Percentiles rank a stretch among this genome's conserved stretches.
Evolutionary conservation across 1,140 invertebrate species (phyloP).

Genomic region (Diploscapter pachys): DNA sequence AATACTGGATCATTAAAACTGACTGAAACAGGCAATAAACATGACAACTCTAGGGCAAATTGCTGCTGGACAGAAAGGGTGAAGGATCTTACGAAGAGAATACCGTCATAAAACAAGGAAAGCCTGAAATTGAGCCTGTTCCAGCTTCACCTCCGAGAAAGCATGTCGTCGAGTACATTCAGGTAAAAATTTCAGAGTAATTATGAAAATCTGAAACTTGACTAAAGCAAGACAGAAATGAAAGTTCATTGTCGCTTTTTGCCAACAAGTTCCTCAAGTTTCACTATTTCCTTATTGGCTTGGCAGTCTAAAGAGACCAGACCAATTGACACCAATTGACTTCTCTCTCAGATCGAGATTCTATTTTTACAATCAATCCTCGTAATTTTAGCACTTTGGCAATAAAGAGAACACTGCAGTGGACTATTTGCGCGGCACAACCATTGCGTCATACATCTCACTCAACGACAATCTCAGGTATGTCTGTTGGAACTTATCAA

Average conservation of each 20-base stretch:
- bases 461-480: constrained; percentile 40
- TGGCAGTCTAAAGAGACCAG: neutral
- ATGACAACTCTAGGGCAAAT: constrained; percentile 15
- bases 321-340: constrained; percentile 6
- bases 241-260: too few relatives aligned
- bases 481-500: neutral
- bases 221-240: too few relatives aligned
- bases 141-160: constrained; percentile 36
- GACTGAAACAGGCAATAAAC: too few relatives aligned
- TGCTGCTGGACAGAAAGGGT: constrained; percentile 33
- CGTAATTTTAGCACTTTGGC: constrained; percentile 16
- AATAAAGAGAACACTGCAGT: constrained; percentile 30
- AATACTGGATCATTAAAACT: too few relatives aligned
- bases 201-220: neutral
- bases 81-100: constrained; percentile 39
- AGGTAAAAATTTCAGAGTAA: constrained; percentile 7
- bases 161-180: constrained; percentile 42
- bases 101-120: constrained; percentile 27
- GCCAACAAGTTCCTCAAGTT: too few relatives aligned
- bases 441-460: constrained; percentile 37
- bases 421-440: constrained; percentile 34
- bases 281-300: neutral
- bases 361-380: too few relatives aligned
- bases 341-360: too few relatives aligned
- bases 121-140: constrained; percentile 14